Base-by-base conservation (phyloP, 64 coral and sea anemone species). In the Pocillopora damicornis region DNA sequence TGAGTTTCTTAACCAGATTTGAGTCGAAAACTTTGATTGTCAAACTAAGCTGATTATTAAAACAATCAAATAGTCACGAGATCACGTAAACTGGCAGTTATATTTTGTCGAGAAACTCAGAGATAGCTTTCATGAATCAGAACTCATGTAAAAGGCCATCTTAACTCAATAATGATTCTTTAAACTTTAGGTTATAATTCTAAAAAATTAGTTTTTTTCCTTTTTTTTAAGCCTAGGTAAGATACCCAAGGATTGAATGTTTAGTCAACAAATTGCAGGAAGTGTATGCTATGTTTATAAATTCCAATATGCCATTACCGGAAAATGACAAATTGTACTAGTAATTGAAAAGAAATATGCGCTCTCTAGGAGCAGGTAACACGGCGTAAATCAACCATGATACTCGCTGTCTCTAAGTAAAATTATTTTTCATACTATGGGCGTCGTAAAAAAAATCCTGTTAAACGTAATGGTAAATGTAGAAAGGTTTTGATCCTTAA, bases 31-130 rank as follows among this genome's bases (percentile, higher is more conserved):
- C 81, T 85, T n/a, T 22, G 65, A 85, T 85, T 73, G 81, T 18
- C 26, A 14, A 68, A 85, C 12, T 85, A 85, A 85, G 81, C 64
- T 58, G 81, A 85, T 85, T 85, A 85, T 38, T 72, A 72, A 85
- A 85, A 34, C 81, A 57, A 85, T 85, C 81, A 85, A 18, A 20
- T 16, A 71, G 81, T 85, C 81, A 85, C 81, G 81, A 14, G 38
- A 85, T 85, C 65, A 85, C 81, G 38, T 23, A 71, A 71, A 11
- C 22, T n/a, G 9, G 25, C 67, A 11, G 20, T 26, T 71, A 23
- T 23, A 23, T 71, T 71, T 71, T 71, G 67, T 51, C 67, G 67
- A 71, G 22, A 8, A 10, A 71, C 22, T 71, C 10, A 23, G 5
- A n/a, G 6, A 11, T 71, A 10, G 12, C 12, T 63, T 63, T 1